Base-by-base conservation (phyloP, 1,140 invertebrate genomes). In the Pseudomyrmex pallidus region DNA sequence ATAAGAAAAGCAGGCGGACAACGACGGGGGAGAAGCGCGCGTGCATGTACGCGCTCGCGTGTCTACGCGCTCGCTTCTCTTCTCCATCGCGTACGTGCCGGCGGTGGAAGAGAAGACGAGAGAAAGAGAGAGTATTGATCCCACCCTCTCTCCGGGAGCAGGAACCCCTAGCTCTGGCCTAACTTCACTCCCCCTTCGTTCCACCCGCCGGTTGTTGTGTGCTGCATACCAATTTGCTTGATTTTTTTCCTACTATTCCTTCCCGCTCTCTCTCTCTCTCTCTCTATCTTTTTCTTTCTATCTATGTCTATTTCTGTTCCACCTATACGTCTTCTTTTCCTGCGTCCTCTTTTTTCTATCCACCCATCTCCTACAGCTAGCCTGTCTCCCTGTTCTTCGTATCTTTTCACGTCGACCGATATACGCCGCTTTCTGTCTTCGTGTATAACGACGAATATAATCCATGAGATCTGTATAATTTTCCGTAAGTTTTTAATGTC, bases 221-320 rank as follows among this genome's bases (percentile, higher is more conserved):
- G 93, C 93, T 94, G 93, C 93, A 94, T 94, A 94, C 93, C 93
- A 94, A 94, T 94, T 94, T 94, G 91, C 93, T 94, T 93, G 92
- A 94, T 94, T 92, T 92, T 92, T 91, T 89, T 87, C 90, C 73
- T 92, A 91, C 90, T 46, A 61, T 50, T 68, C n/a, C 50, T 63
- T 7, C 8, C 61, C n/a, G 15, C 22, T 17, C 2, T 22, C 50
- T 77, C 12, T 54, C 56, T 22, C 10, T 52, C n/a, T 52, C 25
- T 25, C 1, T 25, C 1, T 25, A 25, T 25, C 3, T 35, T 0
- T 35, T 7, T 35, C 35, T 35, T 35, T 5, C 5, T 35, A 5
- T 35, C 35, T 35, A 35, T 35, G 35, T 35, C 35, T 35, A 35
- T 35, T 35, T 4, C 35, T 35, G 4, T 35, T 35, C 5, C 35